Percentiles rank a stretch among this genome's conserved stretches.
phyloP scores from a whole-genome alignment of 2,888 invertebrate genomes.

The Trachelus iudaicus region DNA sequence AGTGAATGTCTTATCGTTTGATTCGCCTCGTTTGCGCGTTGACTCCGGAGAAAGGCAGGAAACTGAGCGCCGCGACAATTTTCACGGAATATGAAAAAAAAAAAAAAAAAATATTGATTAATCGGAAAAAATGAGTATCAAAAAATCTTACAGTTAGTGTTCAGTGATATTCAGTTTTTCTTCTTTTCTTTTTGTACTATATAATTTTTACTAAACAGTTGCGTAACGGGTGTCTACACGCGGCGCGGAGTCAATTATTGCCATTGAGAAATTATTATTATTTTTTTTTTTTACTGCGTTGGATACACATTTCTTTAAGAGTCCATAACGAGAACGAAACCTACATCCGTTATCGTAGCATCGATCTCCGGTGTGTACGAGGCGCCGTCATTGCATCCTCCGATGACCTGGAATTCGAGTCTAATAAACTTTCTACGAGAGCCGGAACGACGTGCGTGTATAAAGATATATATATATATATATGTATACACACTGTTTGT shows the following conservation, averaged over 20 bases:
- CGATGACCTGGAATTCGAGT: conserved; percentile 31
- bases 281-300: neutral
- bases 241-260: neutral
- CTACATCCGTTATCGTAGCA: neutral
- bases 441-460: neutral
- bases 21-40: conserved; percentile 51
- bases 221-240: too few species aligned
- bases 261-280: neutral
- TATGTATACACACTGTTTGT: neutral
- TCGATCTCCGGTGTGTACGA: neutral
- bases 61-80: conserved; percentile 27
- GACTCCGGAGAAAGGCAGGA: conserved; percentile 56
- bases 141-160: too few species aligned
- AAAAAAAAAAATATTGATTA: too few species aligned
- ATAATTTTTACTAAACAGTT: too few species aligned
- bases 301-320: neutral
- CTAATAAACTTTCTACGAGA: conserved; percentile 37
- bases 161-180: too few species aligned
- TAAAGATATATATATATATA: neutral
- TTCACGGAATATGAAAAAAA: neutral
- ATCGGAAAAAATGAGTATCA: fast-evolving
- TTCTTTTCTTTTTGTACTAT: too few species aligned
- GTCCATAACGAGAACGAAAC: neutral
- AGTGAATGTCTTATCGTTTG: conserved; percentile 56
- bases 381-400: conserved; percentile 7